Percentiles rank a stretch among this genome's conserved stretches.
Conservation (phyloP, 2,113 vertebrate species). For the Eurypyga helias region DNA sequence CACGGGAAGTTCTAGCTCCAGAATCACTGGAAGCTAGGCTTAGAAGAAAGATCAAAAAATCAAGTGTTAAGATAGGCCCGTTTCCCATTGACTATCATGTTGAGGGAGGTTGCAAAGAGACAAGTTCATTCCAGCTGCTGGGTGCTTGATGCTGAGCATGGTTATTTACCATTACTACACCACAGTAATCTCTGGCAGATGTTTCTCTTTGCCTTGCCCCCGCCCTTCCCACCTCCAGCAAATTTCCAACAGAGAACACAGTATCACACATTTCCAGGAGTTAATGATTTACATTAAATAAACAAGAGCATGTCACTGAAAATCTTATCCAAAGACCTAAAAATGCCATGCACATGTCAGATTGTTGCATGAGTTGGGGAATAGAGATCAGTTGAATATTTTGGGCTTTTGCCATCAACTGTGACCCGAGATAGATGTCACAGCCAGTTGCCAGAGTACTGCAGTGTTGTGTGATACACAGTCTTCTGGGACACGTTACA, state of each 20-base stretch:
- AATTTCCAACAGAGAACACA: not conserved
- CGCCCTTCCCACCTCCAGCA: not conserved
- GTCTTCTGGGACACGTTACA: not conserved
- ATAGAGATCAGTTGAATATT: not conserved
- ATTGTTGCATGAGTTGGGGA: not conserved
- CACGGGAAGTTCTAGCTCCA: not conserved
- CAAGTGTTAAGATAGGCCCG: not conserved
- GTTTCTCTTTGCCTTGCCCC: not conserved
- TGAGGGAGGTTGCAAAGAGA: not conserved
- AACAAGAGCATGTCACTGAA: slow-evolving; percentile 10
- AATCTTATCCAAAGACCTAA: slow-evolving; percentile 4
- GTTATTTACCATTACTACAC: not conserved
- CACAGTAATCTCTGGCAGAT: not conserved
- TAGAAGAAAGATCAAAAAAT: not conserved
- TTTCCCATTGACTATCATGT: not conserved
- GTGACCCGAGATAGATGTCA: not conserved
- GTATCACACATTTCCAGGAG: not conserved
- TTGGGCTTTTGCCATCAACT: not conserved
- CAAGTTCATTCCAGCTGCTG: not conserved
- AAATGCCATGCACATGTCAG: not conserved
- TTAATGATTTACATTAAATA: slow-evolving; percentile 26
- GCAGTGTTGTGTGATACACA: not conserved
- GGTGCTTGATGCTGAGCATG: not conserved
- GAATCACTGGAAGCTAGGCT: not conserved
- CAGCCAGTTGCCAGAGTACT: not conserved